Evolutionary conservation across 1,140 invertebrate genomes (phyloP).

Genomic region (Drosophila watanabei): DNA sequence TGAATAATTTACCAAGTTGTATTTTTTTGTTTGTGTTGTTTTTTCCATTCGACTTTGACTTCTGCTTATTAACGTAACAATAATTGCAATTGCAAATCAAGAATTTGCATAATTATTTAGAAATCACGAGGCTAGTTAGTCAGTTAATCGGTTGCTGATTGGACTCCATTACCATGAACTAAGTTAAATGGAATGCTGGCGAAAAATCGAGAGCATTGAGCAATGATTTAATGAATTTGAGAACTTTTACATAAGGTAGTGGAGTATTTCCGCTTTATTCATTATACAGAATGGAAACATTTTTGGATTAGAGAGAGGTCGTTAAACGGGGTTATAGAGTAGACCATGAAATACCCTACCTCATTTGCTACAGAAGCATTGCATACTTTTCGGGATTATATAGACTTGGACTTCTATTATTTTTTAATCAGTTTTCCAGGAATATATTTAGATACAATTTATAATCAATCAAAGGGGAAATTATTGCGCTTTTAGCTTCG

Average conservation of each 20-base stretch:
- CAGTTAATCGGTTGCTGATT: slow-evolving; percentile 58
- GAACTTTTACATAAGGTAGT: slow-evolving; percentile 12
- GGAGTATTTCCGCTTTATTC: slow-evolving; percentile 2
- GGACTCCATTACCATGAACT: slow-evolving; percentile 39
- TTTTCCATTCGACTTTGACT: slow-evolving; percentile 29
- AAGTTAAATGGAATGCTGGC: slow-evolving; percentile 45
- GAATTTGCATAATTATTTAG: slow-evolving; percentile 84
- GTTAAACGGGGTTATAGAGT: neutral
- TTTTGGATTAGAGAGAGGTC: neutral
- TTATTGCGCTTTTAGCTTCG: neutral
- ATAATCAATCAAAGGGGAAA: neutral
- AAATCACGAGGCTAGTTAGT: slow-evolving; percentile 81
- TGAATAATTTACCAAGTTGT: slow-evolving; percentile 76
- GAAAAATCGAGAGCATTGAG: slow-evolving; percentile 42
- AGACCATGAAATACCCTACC: neutral
- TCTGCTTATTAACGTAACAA: slow-evolving; percentile 72
- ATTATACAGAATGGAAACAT: neutral
- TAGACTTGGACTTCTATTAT: too few relatives aligned
- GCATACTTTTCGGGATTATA: neutral
- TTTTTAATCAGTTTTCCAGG: neutral
- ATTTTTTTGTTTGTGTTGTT: slow-evolving; percentile 32
- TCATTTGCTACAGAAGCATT: neutral
- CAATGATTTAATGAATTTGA: slow-evolving; percentile 3
- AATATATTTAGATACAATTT: neutral
- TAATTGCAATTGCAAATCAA: slow-evolving; percentile 69